A percentile compares a stretch with the other conserved stretches of the same genome.
phyloP scores from a whole-genome alignment of 2,888 invertebrate species.

The Leucophenga montana region DNA sequence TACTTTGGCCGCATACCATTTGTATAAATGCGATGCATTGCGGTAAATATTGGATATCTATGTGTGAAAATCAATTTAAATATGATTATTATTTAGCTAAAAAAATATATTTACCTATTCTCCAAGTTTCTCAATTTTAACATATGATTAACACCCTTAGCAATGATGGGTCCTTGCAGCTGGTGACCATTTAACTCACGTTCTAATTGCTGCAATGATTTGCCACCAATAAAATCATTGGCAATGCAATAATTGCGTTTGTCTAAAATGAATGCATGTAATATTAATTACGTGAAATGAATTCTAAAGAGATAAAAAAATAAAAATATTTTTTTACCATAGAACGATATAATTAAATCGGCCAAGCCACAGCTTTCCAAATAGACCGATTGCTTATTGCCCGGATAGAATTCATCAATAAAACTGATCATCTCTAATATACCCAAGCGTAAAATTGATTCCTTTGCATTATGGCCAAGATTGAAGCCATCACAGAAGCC shows the following conservation, averaged over 20 bases:
- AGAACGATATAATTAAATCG: slow-evolving; percentile 98
- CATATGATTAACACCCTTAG: slow-evolving; percentile 97
- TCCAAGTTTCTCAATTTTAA: slow-evolving; percentile 89
- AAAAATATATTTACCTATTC: slow-evolving; percentile 78
- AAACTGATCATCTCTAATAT: slow-evolving; percentile 99
- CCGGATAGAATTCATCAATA: slow-evolving; percentile 93
- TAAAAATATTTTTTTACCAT: slow-evolving; percentile 77
- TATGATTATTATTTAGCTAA: too few species aligned
- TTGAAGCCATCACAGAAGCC: slow-evolving; percentile 97
- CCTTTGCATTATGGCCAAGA: slow-evolving; percentile 98
- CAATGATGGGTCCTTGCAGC: slow-evolving; percentile 97
- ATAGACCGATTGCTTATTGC: slow-evolving; percentile 92
- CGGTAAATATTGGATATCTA: slow-evolving; percentile 97
- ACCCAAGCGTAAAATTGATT: slow-evolving; percentile 96
- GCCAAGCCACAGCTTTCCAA: slow-evolving; percentile 99
- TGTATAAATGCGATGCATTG: slow-evolving; percentile 93
- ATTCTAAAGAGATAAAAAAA: neutral
- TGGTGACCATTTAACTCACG: slow-evolving; percentile 98
- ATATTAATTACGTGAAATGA: neutral
- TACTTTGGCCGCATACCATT: slow-evolving; percentile 84
- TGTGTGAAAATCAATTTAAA: slow-evolving; percentile 53
- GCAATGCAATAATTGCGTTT: slow-evolving; percentile 95
- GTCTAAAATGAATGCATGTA: slow-evolving; percentile 73
- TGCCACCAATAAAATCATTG: slow-evolving; percentile 95
- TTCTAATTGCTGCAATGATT: slow-evolving; percentile 89